phyloP scores from a whole-genome alignment of 2,888 invertebrate species.

The Corbicula japonica region DNA sequence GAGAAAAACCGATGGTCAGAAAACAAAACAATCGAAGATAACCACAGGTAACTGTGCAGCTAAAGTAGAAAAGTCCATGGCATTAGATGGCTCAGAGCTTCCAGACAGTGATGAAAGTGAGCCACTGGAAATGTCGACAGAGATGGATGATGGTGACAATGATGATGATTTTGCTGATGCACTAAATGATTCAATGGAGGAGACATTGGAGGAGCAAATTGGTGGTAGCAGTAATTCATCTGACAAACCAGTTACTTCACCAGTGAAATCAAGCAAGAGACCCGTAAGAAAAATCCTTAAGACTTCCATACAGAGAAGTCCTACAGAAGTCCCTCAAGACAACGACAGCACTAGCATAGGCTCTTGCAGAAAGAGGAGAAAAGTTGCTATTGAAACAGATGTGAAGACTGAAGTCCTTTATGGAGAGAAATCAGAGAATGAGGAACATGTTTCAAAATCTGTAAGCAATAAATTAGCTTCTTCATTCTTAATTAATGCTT shows the following conservation, averaged over 20 bases:
- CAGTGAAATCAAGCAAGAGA: not conserved
- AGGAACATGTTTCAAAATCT: too few relatives aligned
- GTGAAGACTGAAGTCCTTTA: not conserved
- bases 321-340: too few relatives aligned
- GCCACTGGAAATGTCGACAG: not conserved
- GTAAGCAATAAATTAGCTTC: too few relatives aligned
- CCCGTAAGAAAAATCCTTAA: not conserved
- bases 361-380: constrained; percentile 3
- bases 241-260: too few relatives aligned
- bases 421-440: constrained; percentile 2
- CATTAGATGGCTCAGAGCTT: not conserved
- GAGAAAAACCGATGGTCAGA: too few relatives aligned
- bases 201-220: not conserved
- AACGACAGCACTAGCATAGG: not conserved
- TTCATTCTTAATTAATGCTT: not conserved
- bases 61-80: too few relatives aligned
- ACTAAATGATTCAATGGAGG: not conserved
- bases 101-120: constrained; percentile 1
- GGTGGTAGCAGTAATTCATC: not conserved
- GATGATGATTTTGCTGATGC: constrained; percentile 32
- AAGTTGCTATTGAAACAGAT: not conserved
- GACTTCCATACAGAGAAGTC: not conserved
- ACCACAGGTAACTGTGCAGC: too few relatives aligned
- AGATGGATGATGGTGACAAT: constrained; percentile 28
- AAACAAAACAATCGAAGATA: too few relatives aligned